Evolutionary conservation across 2,113 vertebrate genomes (phyloP), one percentile per base, ranked within the genome.

Genomic region (Heptranchias perlo): DNA sequence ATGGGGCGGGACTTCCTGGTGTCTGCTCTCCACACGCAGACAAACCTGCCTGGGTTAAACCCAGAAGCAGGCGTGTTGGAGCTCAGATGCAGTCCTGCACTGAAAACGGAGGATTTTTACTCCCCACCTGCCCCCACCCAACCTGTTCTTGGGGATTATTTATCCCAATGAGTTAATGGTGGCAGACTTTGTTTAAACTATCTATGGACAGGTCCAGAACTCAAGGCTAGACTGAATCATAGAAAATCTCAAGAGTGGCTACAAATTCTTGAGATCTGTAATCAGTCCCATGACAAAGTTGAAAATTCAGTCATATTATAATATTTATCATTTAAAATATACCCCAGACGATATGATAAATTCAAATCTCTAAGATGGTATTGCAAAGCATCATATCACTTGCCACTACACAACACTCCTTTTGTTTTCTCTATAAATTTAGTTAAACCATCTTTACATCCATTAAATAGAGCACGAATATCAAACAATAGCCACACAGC

Each of bases 391-490:
- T 92, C 31, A 69, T 49, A 23, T 69, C 25, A 95, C 25, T 69
- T 62, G 14, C 58, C 6, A 39, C 49, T 54, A 91, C 31, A 91
- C 28, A 25, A 62, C 58, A 47, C 39, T 6, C 3, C 44, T 91
- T 73, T 67, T 3, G 8, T 52, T 95, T 47, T 52, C 47, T 94
- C 54, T 39, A 35, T 73, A 69, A 49, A 69, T 95, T 28, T 69
- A 69, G 47, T 31, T 14, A 69, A 69, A 58, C 49, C 39, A 94
- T 47, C 65, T 69, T 31, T 47, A 69, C 44, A 31, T 49, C 44
- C 44, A 95, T 95, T 95, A 69, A 94, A 67, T 49, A 49, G 28
- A 52, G 58, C 61, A 93, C 61, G 35, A 93, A 39, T 93, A 62
- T 93, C 89, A 93, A 93, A 92, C 52, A 35, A 89, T 28, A 62